These are phyloP conservation scores for Platyura marginata DNA, from an alignment of 1,140 invertebrate genomes.

Conservation along the genomic window DNA sequence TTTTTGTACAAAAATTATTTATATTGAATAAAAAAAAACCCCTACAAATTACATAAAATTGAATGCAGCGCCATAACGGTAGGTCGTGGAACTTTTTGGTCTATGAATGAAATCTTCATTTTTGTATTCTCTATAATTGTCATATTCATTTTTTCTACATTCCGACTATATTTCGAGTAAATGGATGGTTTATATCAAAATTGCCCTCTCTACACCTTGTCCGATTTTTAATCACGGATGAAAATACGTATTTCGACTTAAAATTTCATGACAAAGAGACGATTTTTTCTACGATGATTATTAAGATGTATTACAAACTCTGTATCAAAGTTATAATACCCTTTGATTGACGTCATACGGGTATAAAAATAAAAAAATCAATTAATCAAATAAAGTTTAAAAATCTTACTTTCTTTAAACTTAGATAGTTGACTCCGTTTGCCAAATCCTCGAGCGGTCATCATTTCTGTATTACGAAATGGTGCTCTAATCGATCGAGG, in stretches of 20 bases:
- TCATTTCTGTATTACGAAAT: conserved; percentile 4
- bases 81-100: not conserved
- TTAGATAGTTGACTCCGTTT: not conserved
- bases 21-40: not conserved
- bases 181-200: no score
- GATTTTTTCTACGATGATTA: not conserved
- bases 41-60: not conserved
- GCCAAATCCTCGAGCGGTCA: conserved; percentile 3
- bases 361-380: not conserved
- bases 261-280: not conserved
- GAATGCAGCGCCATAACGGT: not conserved
- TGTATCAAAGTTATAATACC: not conserved
- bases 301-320: not conserved
- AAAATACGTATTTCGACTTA: no score
- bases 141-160: no score
- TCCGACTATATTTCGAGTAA: no score
- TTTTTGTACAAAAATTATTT: not conserved
- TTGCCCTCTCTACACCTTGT: no score
- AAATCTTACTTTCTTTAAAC: not conserved
- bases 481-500: conserved; percentile 1
- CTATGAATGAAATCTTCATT: no score
- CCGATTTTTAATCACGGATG: no score
- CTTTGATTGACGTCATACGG: not conserved
- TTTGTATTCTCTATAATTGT: no score
- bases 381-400: not conserved